Evolutionary conservation across 2,113 vertebrate species (phyloP), one percentile per base, ranked within the genome.

Genomic region (Megaceryle torquata): DNA sequence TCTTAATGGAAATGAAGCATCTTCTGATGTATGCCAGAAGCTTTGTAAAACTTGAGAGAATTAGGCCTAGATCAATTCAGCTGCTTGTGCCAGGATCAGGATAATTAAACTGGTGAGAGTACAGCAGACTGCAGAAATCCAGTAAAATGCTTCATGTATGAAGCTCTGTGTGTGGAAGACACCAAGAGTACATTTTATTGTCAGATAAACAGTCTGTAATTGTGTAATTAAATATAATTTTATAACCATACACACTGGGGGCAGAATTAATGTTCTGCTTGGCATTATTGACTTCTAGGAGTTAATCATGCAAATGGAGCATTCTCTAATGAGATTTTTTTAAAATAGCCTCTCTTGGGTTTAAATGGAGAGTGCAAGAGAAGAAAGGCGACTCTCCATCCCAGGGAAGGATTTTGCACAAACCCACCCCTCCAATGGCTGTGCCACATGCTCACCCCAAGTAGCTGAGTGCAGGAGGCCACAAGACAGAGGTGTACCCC

Each of bases 271-370:
- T 41, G 65, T 91, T 95, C 77, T 91, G 56, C 72, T 84, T 91
- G 86, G 81, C 61, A 89, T 93, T 95, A 89, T 44, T 93, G 94
- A 93, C 89, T 96, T 91, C 41, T 61, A 96, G 86, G 81, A 79
- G 77, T 75, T 89, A 93, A 92, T 92, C 82, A 84, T 17, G 51
- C 56, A 95, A 95, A 93, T 39, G 29, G 26, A 69, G 83, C 16
- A 39, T 48, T 86, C 56, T 78, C 56, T 92, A 91, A 90, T 1
- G 1, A 71, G 29, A 21, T 26, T 79, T 70, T 70, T 86, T 83
- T 64, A 3, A 26, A 81, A 86, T 15, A 3, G 1, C 9, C 46
- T 72, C n/a, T 61, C 86, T 63, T 35, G 43, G 39, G 33, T 81
- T 95, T 86, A 86, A 86, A 75, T 15, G 16, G 22, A 86, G 60